A percentile compares a stretch with the other conserved stretches of the same genome.
phyloP scores from a whole-genome alignment of 2,113 vertebrate species.

The Nettapus auritus region DNA sequence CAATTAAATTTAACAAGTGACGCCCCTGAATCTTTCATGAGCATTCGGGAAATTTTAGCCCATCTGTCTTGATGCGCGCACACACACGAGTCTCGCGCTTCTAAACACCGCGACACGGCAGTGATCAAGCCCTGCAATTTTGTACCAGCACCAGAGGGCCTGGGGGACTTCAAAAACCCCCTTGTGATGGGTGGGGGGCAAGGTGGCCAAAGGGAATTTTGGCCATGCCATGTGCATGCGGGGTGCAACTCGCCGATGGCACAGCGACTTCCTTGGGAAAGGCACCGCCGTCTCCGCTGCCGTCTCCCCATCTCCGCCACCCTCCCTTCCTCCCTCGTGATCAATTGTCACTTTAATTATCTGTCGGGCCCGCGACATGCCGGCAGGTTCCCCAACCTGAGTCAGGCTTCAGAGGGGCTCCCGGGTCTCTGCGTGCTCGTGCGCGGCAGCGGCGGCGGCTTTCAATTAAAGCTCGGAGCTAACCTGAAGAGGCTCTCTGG shows the following conservation, averaged over 20 bases:
- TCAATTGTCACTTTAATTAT: slow-evolving; percentile 74
- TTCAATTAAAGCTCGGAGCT: slow-evolving; percentile 66
- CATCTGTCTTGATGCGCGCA: slow-evolving; percentile 29
- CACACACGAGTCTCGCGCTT: background rate
- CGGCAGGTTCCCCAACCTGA: slow-evolving; percentile 61
- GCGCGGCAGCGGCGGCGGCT: background rate
- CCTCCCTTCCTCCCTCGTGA: background rate
- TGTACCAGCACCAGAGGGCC: background rate
- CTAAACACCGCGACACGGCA: background rate
- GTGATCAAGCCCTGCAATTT: background rate
- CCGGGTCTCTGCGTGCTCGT: slow-evolving; percentile 1
- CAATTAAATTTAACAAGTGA: slow-evolving; percentile 82
- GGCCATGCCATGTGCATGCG: background rate
- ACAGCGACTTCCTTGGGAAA: background rate
- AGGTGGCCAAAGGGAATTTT: background rate
- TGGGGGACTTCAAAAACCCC: background rate
- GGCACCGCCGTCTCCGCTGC: background rate
- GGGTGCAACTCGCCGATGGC: accelerated
- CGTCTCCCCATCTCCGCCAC: background rate
- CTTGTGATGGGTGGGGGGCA: background rate
- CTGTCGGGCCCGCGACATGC: slow-evolving; percentile 31
- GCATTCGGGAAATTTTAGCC: slow-evolving; percentile 62
- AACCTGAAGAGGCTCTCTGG: background rate
- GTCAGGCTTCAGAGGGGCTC: slow-evolving; percentile 60
- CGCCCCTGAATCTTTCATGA: slow-evolving; percentile 80